Evolutionary conservation across 1,140 invertebrate species (phyloP), one percentile per base, ranked within the genome.

Genomic region (Pteromalus puparum): DNA sequence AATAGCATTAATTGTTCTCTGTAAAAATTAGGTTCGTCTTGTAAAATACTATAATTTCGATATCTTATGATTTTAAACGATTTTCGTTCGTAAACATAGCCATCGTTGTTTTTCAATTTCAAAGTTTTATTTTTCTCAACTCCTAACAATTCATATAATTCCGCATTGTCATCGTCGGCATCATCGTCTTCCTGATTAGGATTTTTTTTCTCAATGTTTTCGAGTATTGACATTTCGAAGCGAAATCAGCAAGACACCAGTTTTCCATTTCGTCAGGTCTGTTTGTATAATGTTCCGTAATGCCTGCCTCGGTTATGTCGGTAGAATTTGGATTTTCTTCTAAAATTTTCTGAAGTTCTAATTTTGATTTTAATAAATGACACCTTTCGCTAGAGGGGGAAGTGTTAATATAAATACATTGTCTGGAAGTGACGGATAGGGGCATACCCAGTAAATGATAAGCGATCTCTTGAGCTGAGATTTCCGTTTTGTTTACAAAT

Each of bases 1-100:
- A 81, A 72, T 13, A 81, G 38, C 79, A 81, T 70, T 18, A 81
- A 72, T 72, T 81, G 79, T 81, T 81, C 67, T 72, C 67, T 81
- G 28, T 81, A 81, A 70, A 38, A 68, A 26, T 81, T 81, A 24
- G 10, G 15, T 81, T 67, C 30, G 24, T 81, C 61, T 81, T 81
- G 67, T 26, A 68, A 6, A 28, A 72, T 10, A 61, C 34, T 79
- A 34, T 79, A 79, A 79, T 79, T 79, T 48, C 77, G 34, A 21
- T 72, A 81, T 81, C 68, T 81, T 81, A 72, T 81, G 2, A 70
- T 81, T 81, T 81, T 81, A 18, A 1, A 21, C 1, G 34, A n/a
- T 28, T 81, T 72, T 38, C 18, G 76, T 42, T 30, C 7, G 28
- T 78, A 67, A 65, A 79, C 6, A 26, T 34, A 79, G 65, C 77